Conservation (phyloP, 2,888 invertebrate genomes). For the Sarcophaga caerulescens region DNA sequence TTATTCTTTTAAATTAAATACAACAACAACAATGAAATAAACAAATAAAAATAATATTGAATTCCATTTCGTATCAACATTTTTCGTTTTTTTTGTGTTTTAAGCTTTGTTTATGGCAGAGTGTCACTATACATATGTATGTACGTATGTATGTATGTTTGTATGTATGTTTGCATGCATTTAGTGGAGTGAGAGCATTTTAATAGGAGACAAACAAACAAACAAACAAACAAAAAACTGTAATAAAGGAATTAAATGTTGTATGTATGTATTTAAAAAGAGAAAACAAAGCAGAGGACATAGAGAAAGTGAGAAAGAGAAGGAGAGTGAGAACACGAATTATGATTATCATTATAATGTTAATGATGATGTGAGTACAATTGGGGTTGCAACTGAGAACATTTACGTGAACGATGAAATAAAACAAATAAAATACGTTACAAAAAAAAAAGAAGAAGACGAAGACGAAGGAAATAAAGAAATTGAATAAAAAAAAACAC, state of each 20-base stretch:
- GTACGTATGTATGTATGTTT: no score
- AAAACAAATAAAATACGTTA: no score
- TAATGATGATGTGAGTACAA: slow-evolving; percentile 48
- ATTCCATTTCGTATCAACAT: slow-evolving; percentile 17
- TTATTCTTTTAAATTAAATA: not conserved
- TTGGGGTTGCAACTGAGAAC: slow-evolving; percentile 57
- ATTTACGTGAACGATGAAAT: no score
- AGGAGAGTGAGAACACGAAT: slow-evolving; percentile 17
- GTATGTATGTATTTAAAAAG: not conserved
- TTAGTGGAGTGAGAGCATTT: slow-evolving; percentile 11
- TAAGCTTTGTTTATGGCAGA: not conserved
- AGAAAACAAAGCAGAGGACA: not conserved
- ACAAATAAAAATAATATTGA: not conserved
- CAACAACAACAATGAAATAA: not conserved
- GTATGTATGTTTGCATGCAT: no score
- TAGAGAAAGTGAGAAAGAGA: slow-evolving; percentile 5
- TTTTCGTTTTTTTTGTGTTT: not conserved
- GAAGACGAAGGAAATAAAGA: not conserved
- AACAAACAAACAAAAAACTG: no score
- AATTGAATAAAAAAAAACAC: not conserved
- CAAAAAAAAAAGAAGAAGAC: slow-evolving; percentile 7
- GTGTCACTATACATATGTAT: not conserved
- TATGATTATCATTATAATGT: slow-evolving; percentile 19
- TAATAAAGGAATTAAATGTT: not conserved
- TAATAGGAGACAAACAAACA: slow-evolving; percentile 7